Percentiles rank a stretch among this genome's conserved stretches.
phyloP scores from a whole-genome alignment of 2,113 vertebrate species.

The Microcebus lehilahytsara region DNA sequence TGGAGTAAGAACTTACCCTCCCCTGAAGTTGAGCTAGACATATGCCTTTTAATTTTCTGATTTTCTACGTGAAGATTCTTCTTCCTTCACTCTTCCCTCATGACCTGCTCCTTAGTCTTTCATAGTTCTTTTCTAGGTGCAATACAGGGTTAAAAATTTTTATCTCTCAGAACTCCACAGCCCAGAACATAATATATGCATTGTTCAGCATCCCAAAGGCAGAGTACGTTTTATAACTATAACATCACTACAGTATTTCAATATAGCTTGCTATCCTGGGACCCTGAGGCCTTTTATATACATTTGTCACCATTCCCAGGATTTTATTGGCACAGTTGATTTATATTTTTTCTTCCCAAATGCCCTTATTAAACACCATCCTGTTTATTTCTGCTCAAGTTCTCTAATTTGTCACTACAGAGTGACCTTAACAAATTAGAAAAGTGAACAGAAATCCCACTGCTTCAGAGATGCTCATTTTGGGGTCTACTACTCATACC shows the following conservation, averaged over 20 bases:
- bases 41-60: background rate
- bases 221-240: conserved; percentile 30
- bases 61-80: background rate
- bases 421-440: conserved; percentile 53
- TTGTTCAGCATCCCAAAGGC: conserved; percentile 4
- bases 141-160: background rate
- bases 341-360: conserved; percentile 49
- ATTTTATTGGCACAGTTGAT: conserved; percentile 46
- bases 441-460: background rate
- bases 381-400: conserved; percentile 25
- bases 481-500: background rate
- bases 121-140: background rate
- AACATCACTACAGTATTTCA: conserved; percentile 52
- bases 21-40: background rate
- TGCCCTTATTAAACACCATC: conserved; percentile 46
- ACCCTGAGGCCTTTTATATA: conserved; percentile 48
- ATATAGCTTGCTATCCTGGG: background rate
- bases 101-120: background rate
- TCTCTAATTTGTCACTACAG: conserved; percentile 42
- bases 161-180: background rate
- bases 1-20: background rate
- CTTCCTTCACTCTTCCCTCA: background rate
- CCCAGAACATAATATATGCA: background rate
- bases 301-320: conserved; percentile 44
- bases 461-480: background rate